These are phyloP conservation scores for Sisor rabdophorus DNA, from an alignment of 2,113 vertebrate genomes.

Conservation along the genomic window DNA sequence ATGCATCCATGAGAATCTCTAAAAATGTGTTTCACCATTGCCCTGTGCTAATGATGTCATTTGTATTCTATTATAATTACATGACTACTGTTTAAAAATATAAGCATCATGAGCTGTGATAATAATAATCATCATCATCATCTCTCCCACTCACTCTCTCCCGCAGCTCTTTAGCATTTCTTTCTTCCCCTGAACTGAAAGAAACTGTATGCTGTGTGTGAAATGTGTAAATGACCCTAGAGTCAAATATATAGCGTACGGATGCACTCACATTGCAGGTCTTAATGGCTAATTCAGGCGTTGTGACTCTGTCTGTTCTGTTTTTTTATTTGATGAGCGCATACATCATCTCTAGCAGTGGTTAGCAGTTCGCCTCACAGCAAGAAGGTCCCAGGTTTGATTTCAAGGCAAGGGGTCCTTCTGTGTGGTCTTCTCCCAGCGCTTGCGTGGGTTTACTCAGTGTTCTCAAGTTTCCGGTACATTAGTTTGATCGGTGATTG, in stretches of 20 bases:
- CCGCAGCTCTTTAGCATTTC: neutral
- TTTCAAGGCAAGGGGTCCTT: too few species aligned
- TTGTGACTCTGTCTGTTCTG: too few species aligned
- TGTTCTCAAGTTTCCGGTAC: too few species aligned
- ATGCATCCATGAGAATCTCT: slow-evolving; percentile 12
- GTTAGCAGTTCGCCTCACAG: too few species aligned
- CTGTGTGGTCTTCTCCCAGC: too few species aligned
- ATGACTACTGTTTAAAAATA: slow-evolving; percentile 19
- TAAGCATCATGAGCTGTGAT: slow-evolving; percentile 5
- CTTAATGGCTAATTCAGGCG: too few species aligned
- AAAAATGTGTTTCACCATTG: slow-evolving; percentile 27
- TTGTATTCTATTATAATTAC: slow-evolving; percentile 7
- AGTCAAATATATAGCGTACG: neutral
- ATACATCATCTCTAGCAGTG: too few species aligned
- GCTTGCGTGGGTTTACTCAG: too few species aligned
- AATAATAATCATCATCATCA: neutral
- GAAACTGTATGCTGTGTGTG: neutral
- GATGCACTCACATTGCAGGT: too few species aligned
- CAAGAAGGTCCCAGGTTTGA: too few species aligned
- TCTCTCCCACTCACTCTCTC: neutral
- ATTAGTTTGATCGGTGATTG: too few species aligned
- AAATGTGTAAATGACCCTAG: slow-evolving; percentile 1
- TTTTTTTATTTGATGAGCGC: too few species aligned
- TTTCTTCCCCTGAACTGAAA: slow-evolving; percentile 11
- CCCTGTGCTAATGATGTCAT: slow-evolving; percentile 30